Evolutionary conservation across 2,888 invertebrate genomes (phyloP), one percentile per base, ranked within the genome.

Genomic region (Machimus atricapillus): DNA sequence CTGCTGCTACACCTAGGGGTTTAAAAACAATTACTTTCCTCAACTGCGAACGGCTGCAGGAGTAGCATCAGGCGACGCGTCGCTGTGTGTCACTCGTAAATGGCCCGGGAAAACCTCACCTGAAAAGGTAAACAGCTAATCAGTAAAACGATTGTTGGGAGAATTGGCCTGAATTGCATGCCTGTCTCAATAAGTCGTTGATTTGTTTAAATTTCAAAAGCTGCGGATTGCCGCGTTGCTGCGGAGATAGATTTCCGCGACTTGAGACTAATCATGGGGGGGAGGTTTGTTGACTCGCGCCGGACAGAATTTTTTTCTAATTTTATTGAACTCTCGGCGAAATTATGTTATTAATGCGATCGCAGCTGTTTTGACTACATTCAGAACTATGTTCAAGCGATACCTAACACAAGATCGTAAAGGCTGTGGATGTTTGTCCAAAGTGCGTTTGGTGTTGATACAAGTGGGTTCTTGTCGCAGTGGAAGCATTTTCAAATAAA

Each of bases 81-180:
- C 14, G 76, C 31, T 27, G 23, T 23, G 81, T 81, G 56, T n/a
- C 27, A 52, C 46, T 43, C 7, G 31, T 56, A 81, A 31, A 23
- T 81, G 81, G 23, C n/a, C 23, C 46, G 58, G 82, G 7, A 66
- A 82, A 82, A 66, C 79, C 79, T 79, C 40, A 52, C 52, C 52
- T 79, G 31, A 9, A 31, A 37, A 58, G 27, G 82, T 66, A 82
- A 82, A 82, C 40, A 82, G 34, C 86, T 86, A 86, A 86, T 86
- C 86, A 86, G 86, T 85, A 86, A 86, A 86, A 86, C 37, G 78
- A 86, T 86, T 86, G 46, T 86, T 86, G 43, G 19, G 14, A 86
- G 56, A 78, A 86, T 40, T 86, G 86, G 52, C 34, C 66, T 58
- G 82, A 34, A 82, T 82, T 19, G 37, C 31, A 58, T 19, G 19